Evolutionary conservation across 2,888 invertebrate species (phyloP), one percentile per base, ranked within the genome.

Genomic region (Achlya flavicornis): DNA sequence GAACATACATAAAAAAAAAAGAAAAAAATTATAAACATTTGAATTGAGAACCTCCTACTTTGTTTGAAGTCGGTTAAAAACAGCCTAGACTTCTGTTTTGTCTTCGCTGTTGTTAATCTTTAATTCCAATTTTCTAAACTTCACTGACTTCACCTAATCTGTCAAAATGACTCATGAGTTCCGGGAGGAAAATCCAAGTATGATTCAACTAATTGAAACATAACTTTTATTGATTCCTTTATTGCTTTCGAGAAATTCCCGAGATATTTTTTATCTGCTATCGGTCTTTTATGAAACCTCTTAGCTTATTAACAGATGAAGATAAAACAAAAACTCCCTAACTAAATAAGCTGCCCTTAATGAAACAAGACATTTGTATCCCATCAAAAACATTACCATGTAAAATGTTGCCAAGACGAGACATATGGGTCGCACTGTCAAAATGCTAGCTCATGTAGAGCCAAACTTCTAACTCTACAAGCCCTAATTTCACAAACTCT

Each of bases 141-240:
- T 10, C 14, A 48, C 7, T 3, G 10, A 16, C 48, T 16, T 10
- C 14, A 48, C 7, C 10, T 19, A 53, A 53, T 19, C 53, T 10
- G 10, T 19, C 3, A 53, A 53, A 53, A 53, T 53, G 53, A 53
- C 19, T 48, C 16, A 53, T 3, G 19, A 19, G 10, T 19, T 53
- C 6, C 41, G 12, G 41, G 10, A 1, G 19, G 19, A 53, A 53
- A 53, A 53, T 10, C 19, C 19, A 19, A 53, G 53, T 19, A 19
- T 19, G 16, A 41, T 12, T 41, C 12, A 6, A 53, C 10, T 53
- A 53, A 19, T 53, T 53, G 8, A 19, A 53, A 53, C 19, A 53
- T 53, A 53, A 53, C 53, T 19, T 53, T 53, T 53, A 53, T 53
- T 19, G 53, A 53, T 19, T 53, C 53, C 8, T 53, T 10, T 53